Conservation (phyloP, 2,888 invertebrate genomes). For the Beris morrisii region DNA sequence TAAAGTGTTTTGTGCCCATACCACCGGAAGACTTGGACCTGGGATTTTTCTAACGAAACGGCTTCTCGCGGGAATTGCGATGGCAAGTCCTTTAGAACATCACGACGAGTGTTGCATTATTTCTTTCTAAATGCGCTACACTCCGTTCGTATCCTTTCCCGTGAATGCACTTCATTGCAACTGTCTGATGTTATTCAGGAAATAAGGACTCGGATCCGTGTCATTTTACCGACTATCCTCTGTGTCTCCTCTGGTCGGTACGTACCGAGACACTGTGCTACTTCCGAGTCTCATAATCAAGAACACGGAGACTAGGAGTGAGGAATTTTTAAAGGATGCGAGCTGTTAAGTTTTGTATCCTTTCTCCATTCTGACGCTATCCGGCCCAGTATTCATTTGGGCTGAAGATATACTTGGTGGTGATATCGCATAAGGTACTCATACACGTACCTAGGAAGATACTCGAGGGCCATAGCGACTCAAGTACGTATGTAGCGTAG, state of each 20-base stretch:
- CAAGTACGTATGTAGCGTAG: constrained; percentile 27
- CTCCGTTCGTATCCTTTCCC: too few species aligned
- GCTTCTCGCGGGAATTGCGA: constrained; percentile 6
- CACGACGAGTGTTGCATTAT: neutral
- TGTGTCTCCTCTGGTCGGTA: neutral
- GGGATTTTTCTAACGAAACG: constrained; percentile 21
- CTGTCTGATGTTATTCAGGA: constrained; percentile 20
- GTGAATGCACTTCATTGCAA: constrained; percentile 20
- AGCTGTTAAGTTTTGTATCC: constrained; percentile 19
- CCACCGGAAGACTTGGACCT: constrained; percentile 26
- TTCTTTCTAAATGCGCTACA: constrained; percentile 8
- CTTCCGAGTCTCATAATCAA: constrained; percentile 10
- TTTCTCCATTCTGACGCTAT: constrained; percentile 21
- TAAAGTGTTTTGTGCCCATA: constrained; percentile 19
- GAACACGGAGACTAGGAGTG: neutral
- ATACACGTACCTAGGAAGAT: constrained; percentile 23
- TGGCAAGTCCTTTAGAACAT: neutral
- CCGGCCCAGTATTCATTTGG: constrained; percentile 26
- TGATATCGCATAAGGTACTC: constrained; percentile 17
- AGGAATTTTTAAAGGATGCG: constrained; percentile 17
- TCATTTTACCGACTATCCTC: constrained; percentile 16
- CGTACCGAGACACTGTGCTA: constrained; percentile 2
- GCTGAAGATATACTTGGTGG: constrained; percentile 18
- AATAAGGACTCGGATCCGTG: constrained; percentile 26
- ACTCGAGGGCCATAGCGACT: constrained; percentile 21